A percentile compares a stretch with the other conserved stretches of the same genome.
Conservation (phyloP, 2,113 vertebrate species). For the Scalopus aquaticus region DNA sequence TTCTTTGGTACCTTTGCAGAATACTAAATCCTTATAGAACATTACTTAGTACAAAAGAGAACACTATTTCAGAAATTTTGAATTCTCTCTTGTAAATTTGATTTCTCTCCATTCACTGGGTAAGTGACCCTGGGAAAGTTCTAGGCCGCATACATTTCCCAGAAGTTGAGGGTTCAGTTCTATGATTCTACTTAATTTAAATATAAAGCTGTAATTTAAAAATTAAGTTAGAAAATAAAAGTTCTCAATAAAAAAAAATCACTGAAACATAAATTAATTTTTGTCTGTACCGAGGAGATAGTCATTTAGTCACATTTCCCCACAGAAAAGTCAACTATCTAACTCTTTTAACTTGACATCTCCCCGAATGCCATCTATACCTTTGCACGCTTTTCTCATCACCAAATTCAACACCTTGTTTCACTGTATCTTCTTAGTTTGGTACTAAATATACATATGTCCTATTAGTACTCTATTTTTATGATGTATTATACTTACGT, state of each 20-base stretch:
- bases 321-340: not conserved
- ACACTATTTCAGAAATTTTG: not conserved
- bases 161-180: not conserved
- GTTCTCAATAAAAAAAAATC: not conserved
- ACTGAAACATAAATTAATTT: not conserved
- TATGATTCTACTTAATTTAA: not conserved
- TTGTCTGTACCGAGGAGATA: not conserved
- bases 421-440: conserved; percentile 16
- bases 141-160: not conserved
- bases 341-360: conserved; percentile 6
- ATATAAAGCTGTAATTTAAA: not conserved
- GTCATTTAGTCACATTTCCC: not conserved
- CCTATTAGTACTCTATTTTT: no score
- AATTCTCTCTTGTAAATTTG: conserved; percentile 21
- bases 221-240: not conserved
- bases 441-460: not conserved
- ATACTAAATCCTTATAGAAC: not conserved
- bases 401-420: not conserved
- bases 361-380: not conserved
- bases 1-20: not conserved
- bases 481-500: no score
- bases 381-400: not conserved
- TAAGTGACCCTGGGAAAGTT: not conserved
- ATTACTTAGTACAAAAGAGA: not conserved
- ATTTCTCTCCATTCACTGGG: not conserved